Evolutionary conservation across 2,888 invertebrate species (phyloP), one percentile per base, ranked within the genome.

Genomic region (Ennomos quercinarius): DNA sequence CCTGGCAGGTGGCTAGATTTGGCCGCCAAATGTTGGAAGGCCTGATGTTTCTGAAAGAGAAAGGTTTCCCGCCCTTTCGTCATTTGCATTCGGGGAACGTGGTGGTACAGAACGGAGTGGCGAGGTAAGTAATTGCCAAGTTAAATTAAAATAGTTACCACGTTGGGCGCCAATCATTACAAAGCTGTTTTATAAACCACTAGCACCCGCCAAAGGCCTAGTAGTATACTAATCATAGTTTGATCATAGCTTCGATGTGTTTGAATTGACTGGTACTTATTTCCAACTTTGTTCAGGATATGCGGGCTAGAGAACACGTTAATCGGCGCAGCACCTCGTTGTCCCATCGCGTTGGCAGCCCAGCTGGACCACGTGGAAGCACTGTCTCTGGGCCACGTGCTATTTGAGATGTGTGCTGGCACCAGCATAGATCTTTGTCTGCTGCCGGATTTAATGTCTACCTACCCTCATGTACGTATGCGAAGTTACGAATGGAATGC

Each of bases 371-470:
- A 90, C 71, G 94, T 92, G 55, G 94, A 94, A 73, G 89, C 94
- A 6, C 81, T 94, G 34, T 88, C 94, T 86, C 95, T 98, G 72
- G 98, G 97, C 36, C 96, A 97, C 83, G 94, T 98, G 76, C 91
- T 98, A 57, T 98, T 96, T 84, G 98, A 98, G 91, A 98, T 98
- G 98, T 96, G 97, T 73, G 95, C 97, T 12, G 98, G 97, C 40
- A 95, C 96, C 69, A 97, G 97, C 77, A 88, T 98, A 66, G 95
- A 95, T 70, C 93, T 95, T 46, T 93, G 95, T 41, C 95, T 97
- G 51, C 94, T 96, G 68, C 94, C 95, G 3, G 95, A 95, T 66
- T 95, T 98, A 77, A 91, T 96, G 51, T 68, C 81, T 82, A 94
- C 83, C 86, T 95, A 85, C 95, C 96, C 97, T 52, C 95, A 96